Base-by-base conservation (phyloP, 2,797 vertebrate species). In the Decapterus maruadsi region DNA sequence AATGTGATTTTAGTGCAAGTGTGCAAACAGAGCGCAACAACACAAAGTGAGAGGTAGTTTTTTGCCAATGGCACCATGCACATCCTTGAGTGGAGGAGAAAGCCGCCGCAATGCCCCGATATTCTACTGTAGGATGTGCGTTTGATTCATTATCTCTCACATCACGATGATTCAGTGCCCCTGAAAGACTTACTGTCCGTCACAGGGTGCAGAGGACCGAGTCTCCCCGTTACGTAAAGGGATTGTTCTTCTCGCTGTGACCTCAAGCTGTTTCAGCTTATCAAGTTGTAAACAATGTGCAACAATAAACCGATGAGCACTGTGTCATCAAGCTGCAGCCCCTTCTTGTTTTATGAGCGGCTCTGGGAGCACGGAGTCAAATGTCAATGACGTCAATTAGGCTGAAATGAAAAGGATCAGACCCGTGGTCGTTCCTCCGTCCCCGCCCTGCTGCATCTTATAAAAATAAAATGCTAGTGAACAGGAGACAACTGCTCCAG, bases 241-340 rank as follows among this genome's bases (percentile, higher is more conserved):
- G 60, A 79, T 80, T 82, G 77, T 46, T 75, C 78, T 70, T 42
- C 40, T 42, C 73, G 77, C 76, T 34, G 56, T 68, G 88, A 91
- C 88, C 88, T 87, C 85, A 69, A 83, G 84, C 86, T 82, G 78
- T 74, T 89, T 34, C 71, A 68, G 82, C 69, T 83, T 82, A 90
- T 87, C 68, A 64, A 85, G 81, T 75, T 82, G 87, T 87, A 87
- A 88, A 91, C 87, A 84, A 87, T 78, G 85, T 70, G 10, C 48
- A 66, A 56, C 78, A 85, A 87, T 82, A 89, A 82, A 87, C 56
- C 34, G 63, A 84, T 62, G 68, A 87, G 76, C 59, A 1, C 63
- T 6, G 11, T 72, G 69, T 80, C 81, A 72, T 17, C 8, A 26
- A 66, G 77, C 73, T 42, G 5, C 63, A 36, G 67, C 17, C 59